phyloP scores from a whole-genome alignment of 2,888 invertebrate species.

The Torymus texanus region DNA sequence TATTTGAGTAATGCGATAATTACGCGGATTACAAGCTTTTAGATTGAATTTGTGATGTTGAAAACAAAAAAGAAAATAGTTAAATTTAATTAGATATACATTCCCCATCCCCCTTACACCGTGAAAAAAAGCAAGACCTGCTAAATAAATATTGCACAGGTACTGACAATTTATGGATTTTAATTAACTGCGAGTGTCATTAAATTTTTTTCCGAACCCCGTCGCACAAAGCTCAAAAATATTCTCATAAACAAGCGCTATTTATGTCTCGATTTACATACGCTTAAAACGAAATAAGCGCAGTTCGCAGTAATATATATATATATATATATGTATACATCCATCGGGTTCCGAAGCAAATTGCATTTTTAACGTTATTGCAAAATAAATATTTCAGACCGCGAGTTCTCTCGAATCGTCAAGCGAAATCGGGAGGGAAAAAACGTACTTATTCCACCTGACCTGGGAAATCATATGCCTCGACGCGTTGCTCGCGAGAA shows the following conservation, averaged over 20 bases:
- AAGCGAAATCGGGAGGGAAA: neutral
- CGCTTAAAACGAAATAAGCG: conserved; percentile 23
- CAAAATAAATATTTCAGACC: neutral
- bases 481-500: conserved; percentile 12
- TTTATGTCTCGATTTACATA: conserved; percentile 32
- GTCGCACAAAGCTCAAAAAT: conserved; percentile 21
- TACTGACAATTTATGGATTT: conserved; percentile 30
- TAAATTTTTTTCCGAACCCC: conserved; percentile 14
- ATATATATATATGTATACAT: no score
- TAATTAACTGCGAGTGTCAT: conserved; percentile 12
- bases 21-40: neutral
- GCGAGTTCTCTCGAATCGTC: conserved; percentile 25
- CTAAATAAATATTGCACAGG: neutral
- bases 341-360: neutral
- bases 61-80: no score
- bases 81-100: no score
- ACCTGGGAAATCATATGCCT: conserved; percentile 39
- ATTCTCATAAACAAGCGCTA: conserved; percentile 24
- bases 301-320: conserved; percentile 7
- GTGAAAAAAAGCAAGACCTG: no score
- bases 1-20: neutral
- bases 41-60: neutral
- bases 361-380: conserved; percentile 15
- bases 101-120: no score
- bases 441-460: conserved; percentile 41